phyloP scores from a whole-genome alignment of 1,140 invertebrate genomes.

The Bombyx mandarina region DNA sequence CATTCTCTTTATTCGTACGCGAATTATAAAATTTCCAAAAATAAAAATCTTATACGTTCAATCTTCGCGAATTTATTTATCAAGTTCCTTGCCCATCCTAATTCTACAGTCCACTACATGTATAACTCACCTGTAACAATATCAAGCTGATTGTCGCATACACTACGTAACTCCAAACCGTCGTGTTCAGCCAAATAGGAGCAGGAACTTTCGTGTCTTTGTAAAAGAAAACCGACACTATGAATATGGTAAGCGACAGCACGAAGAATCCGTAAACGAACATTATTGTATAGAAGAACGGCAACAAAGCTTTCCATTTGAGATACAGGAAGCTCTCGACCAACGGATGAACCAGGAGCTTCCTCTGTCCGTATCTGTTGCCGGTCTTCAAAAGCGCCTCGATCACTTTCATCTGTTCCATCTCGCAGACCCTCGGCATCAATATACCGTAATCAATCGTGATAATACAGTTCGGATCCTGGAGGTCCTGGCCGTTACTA shows the following conservation, averaged over 20 bases:
- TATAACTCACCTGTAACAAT: conserved; percentile 46
- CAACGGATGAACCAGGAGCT: conserved; percentile 68
- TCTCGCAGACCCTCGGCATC: conserved; percentile 47
- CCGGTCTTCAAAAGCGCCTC: conserved; percentile 66
- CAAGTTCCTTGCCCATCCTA: neutral
- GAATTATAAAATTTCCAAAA: too few relatives aligned
- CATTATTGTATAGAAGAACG: conserved; percentile 69
- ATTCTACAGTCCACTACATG: neutral
- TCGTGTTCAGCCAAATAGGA: conserved; percentile 31
- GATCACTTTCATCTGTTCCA: conserved; percentile 68
- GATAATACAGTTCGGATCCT: conserved; percentile 61
- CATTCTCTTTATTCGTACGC: too few relatives aligned
- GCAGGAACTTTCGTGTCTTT: conserved; percentile 33
- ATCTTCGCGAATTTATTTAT: too few relatives aligned
- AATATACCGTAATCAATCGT: conserved; percentile 66
- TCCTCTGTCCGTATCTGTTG: conserved; percentile 58
- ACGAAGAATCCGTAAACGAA: conserved; percentile 66
- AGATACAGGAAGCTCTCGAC: conserved; percentile 70
- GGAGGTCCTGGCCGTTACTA: conserved; percentile 54
- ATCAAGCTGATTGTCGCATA: conserved; percentile 41
- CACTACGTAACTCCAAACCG: conserved; percentile 41
- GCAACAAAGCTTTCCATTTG: conserved; percentile 69
- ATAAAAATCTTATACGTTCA: too few relatives aligned
- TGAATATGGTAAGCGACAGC: conserved; percentile 46
- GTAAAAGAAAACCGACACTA: conserved; percentile 53